These are phyloP conservation scores for Cynoglossus semilaevis DNA, from an alignment of 2,113 vertebrate genomes.

Conservation along the genomic window DNA sequence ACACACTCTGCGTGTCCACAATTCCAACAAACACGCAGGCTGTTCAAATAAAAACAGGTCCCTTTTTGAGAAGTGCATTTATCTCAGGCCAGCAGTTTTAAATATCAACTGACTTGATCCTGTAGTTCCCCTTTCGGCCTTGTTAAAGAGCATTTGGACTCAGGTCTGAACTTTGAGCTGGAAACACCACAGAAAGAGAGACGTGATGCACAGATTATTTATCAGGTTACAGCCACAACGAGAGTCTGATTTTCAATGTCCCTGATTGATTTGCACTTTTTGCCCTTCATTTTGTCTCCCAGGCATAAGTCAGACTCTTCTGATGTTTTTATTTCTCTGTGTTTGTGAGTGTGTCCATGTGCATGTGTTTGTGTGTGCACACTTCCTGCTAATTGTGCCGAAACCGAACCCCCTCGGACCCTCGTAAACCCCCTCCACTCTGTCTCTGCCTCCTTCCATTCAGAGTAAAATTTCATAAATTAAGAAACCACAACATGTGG, in stretches of 20 bases:
- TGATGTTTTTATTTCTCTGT: neutral
- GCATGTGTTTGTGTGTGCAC: conserved; percentile 35
- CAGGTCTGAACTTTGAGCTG: conserved; percentile 26
- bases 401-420: conserved; percentile 59
- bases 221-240: no score
- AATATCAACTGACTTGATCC: conserved; percentile 78
- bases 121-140: conserved; percentile 78
- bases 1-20: neutral
- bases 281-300: no score
- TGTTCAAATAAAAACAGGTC: conserved; percentile 58
- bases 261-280: no score
- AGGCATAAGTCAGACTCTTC: no score
- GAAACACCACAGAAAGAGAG: conserved; percentile 38
- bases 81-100: conserved; percentile 71
- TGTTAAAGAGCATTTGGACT: conserved; percentile 29
- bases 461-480: conserved; percentile 59
- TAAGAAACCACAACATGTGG: conserved; percentile 49
- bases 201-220: conserved; percentile 43
- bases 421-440: conserved; percentile 57
- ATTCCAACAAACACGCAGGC: neutral
- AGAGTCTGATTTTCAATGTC: no score
- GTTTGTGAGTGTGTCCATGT: conserved; percentile 7
- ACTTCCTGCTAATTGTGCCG: conserved; percentile 60
- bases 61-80: conserved; percentile 74
- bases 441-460: conserved; percentile 49